These are phyloP conservation scores for Aphaenogaster floridana DNA, from an alignment of 1,140 invertebrate genomes.

Conservation along the genomic window DNA sequence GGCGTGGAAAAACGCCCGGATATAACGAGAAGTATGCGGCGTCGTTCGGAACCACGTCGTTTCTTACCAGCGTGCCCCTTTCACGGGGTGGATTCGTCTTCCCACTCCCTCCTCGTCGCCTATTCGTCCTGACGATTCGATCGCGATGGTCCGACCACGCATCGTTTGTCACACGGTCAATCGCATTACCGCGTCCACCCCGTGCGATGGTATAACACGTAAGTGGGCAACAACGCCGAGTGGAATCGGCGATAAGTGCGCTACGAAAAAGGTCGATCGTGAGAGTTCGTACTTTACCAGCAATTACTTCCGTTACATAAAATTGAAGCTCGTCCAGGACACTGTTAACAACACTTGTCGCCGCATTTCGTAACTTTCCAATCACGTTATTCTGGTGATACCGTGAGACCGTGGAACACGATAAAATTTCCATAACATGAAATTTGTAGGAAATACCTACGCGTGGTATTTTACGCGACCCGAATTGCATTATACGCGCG, in stretches of 20 bases:
- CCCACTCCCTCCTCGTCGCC: background rate
- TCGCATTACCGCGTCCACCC: conserved; percentile 37
- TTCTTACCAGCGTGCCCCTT: conserved; percentile 46
- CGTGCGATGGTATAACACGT: background rate
- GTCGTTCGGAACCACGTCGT: conserved; percentile 40
- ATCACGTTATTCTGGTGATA: background rate
- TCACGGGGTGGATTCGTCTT: conserved; percentile 35
- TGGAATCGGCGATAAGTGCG: conserved; percentile 25
- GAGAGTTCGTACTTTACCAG: conserved; percentile 1
- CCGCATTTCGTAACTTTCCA: background rate
- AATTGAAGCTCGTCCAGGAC: conserved; percentile 5
- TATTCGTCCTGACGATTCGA: conserved; percentile 41
- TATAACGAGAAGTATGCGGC: conserved; percentile 62
- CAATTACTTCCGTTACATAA: conserved; percentile 19
- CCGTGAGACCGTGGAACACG: background rate
- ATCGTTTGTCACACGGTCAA: conserved; percentile 57
- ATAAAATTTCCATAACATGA: conserved; percentile 35
- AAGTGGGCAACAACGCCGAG: conserved; percentile 19
- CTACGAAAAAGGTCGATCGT: background rate
- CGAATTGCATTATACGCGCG: conserved; percentile 17
- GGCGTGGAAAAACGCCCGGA: conserved; percentile 57
- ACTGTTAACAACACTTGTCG: background rate
- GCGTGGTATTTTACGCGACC: conserved; percentile 30
- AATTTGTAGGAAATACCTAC: conserved; percentile 1
- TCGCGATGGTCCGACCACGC: conserved; percentile 48